Evolutionary conservation across 2,888 invertebrate genomes (phyloP).

Genomic region (Pecten maximus): DNA sequence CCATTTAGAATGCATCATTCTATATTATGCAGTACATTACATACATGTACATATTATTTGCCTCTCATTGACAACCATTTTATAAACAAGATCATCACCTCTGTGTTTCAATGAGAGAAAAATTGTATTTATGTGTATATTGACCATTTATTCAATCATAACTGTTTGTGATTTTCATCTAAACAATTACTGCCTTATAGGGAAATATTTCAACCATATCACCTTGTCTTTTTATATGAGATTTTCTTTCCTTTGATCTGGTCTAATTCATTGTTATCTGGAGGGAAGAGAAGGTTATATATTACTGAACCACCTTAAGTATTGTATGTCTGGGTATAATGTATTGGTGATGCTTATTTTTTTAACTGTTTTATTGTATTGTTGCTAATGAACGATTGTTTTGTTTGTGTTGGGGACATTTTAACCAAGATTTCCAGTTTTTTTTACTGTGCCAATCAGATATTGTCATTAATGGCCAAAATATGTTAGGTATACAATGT

Average conservation of each 20-base stretch:
- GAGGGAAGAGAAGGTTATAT: background rate
- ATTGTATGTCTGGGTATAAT: background rate
- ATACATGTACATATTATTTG: background rate
- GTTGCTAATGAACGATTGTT: background rate
- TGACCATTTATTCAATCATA: background rate
- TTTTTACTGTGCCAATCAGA: background rate
- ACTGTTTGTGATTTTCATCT: background rate
- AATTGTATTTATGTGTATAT: no score
- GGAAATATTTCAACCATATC: background rate
- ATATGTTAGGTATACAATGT: no score
- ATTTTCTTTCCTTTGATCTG: background rate
- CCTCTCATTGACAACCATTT: no score
- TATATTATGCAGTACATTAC: background rate
- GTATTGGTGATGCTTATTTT: background rate
- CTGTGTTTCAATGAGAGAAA: no score
- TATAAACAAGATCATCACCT: no score
- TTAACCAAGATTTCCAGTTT: background rate
- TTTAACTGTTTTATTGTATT: slow-evolving; percentile 16
- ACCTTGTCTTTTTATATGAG: background rate
- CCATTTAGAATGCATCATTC: no score
- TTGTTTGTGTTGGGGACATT: background rate
- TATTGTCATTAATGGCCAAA: background rate
- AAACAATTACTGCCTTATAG: slow-evolving; percentile 13
- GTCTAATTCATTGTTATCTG: background rate
- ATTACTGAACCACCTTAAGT: background rate